Base-by-base conservation (phyloP, 2,113 vertebrate genomes). In the Poeciliopsis retropinna region DNA sequence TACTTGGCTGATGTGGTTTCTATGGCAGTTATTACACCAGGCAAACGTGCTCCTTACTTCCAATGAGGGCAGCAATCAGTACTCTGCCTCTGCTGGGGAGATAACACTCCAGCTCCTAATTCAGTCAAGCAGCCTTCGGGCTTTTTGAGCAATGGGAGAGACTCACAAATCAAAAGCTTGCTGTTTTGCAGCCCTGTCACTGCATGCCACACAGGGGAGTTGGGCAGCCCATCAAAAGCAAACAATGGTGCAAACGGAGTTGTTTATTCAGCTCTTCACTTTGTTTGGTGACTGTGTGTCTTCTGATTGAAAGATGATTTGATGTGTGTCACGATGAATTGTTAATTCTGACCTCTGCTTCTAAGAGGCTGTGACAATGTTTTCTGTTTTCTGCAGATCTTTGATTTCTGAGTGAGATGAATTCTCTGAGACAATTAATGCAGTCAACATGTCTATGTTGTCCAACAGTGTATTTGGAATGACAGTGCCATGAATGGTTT, bases 1-100 rank as follows among this genome's bases (percentile, higher is more conserved):
- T 93, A 92, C 85, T 84, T 77, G 79, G 87, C 83, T 88, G 90
- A 92, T 89, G 87, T 85, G 82, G 89, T 92, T 93, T 89, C 92
- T 90, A 91, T 91, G 88, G 88, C 81, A 86, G 89, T 89, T 90
- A 92, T 92, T 92, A 93, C 89, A 89, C 87, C 81, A 74, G 34
- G 84, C 76, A 89, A 79, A 93, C 90, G 85, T 92, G 93, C 88
- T 86, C 83, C 60, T 76, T 77, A 81, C 84, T 86, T 90, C 89
- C 91, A 92, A 93, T 92, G 89, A 91, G 89, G 84, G 80, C 81
- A 76, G 91, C 92, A 94, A 93, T 94, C 92, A 92, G 90, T 27
- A 63, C 71, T 76, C 74, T 81, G 80, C 86, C 85, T 81, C 82
- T 73, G 51, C 74, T 79, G 76, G 81, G 81, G 90, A 93, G 93